These are phyloP conservation scores for Brachystomella parvula DNA, from an alignment of 1,140 invertebrate species.

Conservation along the genomic window DNA sequence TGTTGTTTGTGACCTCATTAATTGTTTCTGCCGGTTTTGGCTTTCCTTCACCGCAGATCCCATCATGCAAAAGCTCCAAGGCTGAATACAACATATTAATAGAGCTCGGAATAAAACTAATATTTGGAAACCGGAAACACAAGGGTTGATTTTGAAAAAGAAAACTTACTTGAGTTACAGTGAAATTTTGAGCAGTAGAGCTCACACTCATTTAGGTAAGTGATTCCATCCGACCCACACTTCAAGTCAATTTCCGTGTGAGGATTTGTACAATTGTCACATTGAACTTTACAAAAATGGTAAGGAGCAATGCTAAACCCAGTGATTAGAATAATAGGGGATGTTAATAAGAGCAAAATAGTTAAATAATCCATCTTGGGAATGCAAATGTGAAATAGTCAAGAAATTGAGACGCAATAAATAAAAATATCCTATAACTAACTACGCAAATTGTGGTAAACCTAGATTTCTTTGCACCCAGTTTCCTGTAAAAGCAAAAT, in stretches of 20 bases:
- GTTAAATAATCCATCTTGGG: neutral
- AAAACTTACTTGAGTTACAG: neutral
- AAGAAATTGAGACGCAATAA: too few relatives aligned
- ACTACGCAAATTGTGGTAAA: too few relatives aligned
- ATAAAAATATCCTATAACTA: too few relatives aligned
- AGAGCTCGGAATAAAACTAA: neutral
- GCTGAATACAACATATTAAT: too few relatives aligned
- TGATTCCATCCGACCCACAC: constrained; percentile 5
- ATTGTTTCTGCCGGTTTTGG: neutral
- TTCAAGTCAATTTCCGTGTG: neutral
- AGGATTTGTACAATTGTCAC: neutral
- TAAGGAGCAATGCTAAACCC: neutral
- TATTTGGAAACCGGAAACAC: neutral
- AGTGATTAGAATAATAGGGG: neutral
- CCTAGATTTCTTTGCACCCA: too few relatives aligned
- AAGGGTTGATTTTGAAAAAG: neutral
- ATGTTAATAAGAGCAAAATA: neutral
- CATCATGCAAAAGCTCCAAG: neutral
- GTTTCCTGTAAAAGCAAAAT: too few relatives aligned
- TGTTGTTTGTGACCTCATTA: neutral
- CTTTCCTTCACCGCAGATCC: neutral
- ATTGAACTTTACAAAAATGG: neutral
- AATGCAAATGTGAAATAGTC: neutral
- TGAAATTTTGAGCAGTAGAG: neutral
- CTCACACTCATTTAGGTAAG: constrained; percentile 2